Conservation (phyloP, 2,797 vertebrate genomes). For the Tenualosa ilisha region DNA sequence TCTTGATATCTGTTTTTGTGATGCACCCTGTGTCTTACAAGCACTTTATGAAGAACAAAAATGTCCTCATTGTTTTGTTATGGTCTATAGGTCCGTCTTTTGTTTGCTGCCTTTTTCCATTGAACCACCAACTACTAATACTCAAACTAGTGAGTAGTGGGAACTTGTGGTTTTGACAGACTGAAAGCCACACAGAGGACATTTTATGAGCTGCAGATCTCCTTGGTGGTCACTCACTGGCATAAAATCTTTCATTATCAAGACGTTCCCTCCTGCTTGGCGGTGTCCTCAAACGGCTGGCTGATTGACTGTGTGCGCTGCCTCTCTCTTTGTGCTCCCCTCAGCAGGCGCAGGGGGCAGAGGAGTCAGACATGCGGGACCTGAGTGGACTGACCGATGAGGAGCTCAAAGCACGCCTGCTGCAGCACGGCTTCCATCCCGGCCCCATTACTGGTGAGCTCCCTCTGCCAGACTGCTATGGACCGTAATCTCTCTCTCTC, state of each 20-base stretch:
- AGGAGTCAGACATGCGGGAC: constrained; percentile 60
- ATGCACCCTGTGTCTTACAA: too few relatives aligned
- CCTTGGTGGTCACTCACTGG: neutral
- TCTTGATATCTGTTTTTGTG: neutral
- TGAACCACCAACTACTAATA: neutral
- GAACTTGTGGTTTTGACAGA: neutral
- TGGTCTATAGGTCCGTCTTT: neutral
- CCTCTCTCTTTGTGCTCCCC: neutral
- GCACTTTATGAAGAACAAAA: too few relatives aligned
- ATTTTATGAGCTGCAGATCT: neutral
- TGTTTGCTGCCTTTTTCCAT: neutral
- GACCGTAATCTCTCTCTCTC: too few relatives aligned
- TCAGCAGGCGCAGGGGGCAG: constrained; percentile 40
- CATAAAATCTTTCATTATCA: neutral
- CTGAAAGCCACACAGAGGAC: neutral
- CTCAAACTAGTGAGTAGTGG: neutral
- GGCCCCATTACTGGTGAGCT: constrained; percentile 83
- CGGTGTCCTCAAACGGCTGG: neutral
- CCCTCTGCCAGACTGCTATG: neutral
- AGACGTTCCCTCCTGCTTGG: neutral
- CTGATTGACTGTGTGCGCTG: neutral
- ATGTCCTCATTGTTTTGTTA: neutral
- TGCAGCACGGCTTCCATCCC: constrained; percentile 71
- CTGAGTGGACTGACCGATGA: constrained; percentile 71
- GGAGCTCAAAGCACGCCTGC: constrained; percentile 73